Conservation (phyloP, 2,888 invertebrate genomes). For the Pandemis corylana region DNA sequence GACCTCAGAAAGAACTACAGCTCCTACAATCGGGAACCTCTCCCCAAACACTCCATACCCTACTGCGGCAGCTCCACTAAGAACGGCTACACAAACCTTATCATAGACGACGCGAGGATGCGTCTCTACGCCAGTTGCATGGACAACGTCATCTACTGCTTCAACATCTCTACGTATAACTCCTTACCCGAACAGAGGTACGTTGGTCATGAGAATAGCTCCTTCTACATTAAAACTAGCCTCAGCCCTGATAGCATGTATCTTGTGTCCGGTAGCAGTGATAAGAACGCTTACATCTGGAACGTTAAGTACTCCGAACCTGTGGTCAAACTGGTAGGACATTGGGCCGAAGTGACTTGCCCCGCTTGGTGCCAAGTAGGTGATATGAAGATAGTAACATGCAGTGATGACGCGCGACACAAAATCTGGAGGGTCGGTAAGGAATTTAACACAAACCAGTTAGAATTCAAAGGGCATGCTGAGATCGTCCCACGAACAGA, state of each 20-base stretch:
- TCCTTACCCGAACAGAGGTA: slow-evolving; percentile 87
- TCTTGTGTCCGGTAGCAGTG: slow-evolving; percentile 95
- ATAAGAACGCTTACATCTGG: slow-evolving; percentile 95
- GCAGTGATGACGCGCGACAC: slow-evolving; percentile 92
- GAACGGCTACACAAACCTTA: slow-evolving; percentile 91
- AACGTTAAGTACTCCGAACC: slow-evolving; percentile 87
- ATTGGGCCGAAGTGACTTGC: slow-evolving; percentile 94
- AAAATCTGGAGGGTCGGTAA: slow-evolving; percentile 90
- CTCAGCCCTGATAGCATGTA: slow-evolving; percentile 93
- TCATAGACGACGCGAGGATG: slow-evolving; percentile 88
- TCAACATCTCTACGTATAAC: slow-evolving; percentile 89
- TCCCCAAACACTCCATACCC: slow-evolving; percentile 89
- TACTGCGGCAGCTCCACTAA: slow-evolving; percentile 89
- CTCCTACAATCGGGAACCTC: slow-evolving; percentile 87
- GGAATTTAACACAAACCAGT: slow-evolving; percentile 67
- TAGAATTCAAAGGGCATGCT: slow-evolving; percentile 69
- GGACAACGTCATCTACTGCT: slow-evolving; percentile 94
- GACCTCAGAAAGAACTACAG: slow-evolving; percentile 93
- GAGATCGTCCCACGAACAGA: slow-evolving; percentile 57
- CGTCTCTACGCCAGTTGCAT: slow-evolving; percentile 94
- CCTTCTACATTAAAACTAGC: slow-evolving; percentile 94
- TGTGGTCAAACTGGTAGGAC: slow-evolving; percentile 89
- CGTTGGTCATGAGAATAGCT: slow-evolving; percentile 90
- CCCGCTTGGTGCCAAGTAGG: slow-evolving; percentile 90
- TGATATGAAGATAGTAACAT: slow-evolving; percentile 89